phyloP scores from a whole-genome alignment of 2,888 invertebrate genomes.

The Alentia gelatinosa region DNA sequence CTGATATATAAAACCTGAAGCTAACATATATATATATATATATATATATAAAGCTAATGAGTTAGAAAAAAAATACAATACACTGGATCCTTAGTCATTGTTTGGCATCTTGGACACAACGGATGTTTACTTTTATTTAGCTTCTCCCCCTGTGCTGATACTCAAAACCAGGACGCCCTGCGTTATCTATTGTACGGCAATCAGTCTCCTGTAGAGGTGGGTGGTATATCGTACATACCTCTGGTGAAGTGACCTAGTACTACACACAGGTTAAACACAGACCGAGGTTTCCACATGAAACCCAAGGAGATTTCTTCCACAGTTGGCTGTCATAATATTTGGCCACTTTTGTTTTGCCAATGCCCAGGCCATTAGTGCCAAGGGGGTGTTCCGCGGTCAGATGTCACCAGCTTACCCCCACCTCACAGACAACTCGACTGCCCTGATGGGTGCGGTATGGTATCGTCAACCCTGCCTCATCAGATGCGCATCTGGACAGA shows the following conservation, averaged over 20 bases:
- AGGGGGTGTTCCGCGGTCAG: not conserved
- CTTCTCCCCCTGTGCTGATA: too few species aligned
- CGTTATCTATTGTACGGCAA: not conserved
- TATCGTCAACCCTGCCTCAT: not conserved
- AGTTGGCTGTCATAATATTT: conserved; percentile 3
- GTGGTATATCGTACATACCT: not conserved
- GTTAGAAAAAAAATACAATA: too few species aligned
- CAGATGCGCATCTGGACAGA: not conserved
- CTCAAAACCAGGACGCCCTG: too few species aligned
- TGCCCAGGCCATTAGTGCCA: not conserved
- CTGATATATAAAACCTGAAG: too few species aligned
- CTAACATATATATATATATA: too few species aligned
- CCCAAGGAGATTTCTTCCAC: not conserved
- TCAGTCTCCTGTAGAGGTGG: too few species aligned
- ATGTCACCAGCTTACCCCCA: not conserved
- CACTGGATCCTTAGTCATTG: too few species aligned
- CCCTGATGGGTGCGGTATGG: not conserved
- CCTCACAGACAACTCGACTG: not conserved
- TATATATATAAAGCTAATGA: too few species aligned
- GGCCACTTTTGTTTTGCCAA: not conserved
- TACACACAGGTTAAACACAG: not conserved
- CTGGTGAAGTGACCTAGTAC: not conserved
- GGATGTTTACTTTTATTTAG: too few species aligned
- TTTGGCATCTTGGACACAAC: too few species aligned
- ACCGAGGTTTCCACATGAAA: not conserved